Conservation (phyloP, 2,113 vertebrate species). For the Paracanthobrama guichenoti region DNA sequence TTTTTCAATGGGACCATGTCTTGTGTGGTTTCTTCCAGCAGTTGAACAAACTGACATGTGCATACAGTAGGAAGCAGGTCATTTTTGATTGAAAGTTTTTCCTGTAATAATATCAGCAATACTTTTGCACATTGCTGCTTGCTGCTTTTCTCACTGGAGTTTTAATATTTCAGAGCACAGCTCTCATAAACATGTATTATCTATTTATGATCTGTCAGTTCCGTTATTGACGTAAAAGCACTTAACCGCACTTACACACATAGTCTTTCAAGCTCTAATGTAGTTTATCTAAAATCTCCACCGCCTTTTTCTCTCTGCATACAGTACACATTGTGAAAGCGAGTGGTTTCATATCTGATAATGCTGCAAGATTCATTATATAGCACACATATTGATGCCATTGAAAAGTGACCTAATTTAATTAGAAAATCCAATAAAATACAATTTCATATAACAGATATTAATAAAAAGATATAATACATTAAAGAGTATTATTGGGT, state of each 20-base stretch:
- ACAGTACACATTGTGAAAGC: neutral
- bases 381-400: neutral
- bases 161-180: constrained; percentile 59
- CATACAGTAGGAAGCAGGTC: neutral
- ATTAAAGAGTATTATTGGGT: neutral
- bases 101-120: constrained; percentile 32
- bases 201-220: constrained; percentile 56
- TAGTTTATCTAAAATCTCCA: constrained; percentile 29
- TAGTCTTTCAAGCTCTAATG: constrained; percentile 14
- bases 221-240: constrained; percentile 56
- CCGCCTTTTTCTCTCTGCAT: neutral
- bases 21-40: neutral
- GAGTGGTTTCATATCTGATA: neutral
- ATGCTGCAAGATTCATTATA: neutral
- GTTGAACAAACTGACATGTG: neutral
- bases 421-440: neutral
- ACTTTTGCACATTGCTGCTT: constrained; percentile 8
- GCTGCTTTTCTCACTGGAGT: constrained; percentile 43
- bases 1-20: neutral
- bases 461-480: neutral
- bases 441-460: neutral
- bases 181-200: constrained; percentile 55
- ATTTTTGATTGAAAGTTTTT: constrained; percentile 17
- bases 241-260: constrained; percentile 51
- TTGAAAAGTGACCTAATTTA: neutral